Evolutionary conservation across 2,113 vertebrate species (phyloP), one percentile per base, ranked within the genome.

Genomic region (Oryzias curvinotus): DNA sequence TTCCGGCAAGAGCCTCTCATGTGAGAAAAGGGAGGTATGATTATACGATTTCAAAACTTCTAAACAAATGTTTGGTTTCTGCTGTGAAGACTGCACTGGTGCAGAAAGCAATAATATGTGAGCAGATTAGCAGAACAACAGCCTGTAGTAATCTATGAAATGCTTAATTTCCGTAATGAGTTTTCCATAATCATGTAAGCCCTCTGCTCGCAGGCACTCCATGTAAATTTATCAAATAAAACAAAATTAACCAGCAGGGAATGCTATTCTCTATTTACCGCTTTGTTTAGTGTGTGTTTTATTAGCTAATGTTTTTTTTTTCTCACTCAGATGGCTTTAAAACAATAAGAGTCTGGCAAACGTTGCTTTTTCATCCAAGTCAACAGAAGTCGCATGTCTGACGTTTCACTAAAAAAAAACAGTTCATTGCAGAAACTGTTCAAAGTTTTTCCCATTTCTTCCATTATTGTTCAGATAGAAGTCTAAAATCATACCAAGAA

Each of bases 91-190:
- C 78, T 73, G 85, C 80, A 71, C 58, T 30, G 62, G 66, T 80
- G 83, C 84, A 77, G 69, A 87, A 87, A 83, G 81, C 66, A 84
- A 75, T 83, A 83, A 82, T 75, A 85, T 80, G 76, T 46, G 44
- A 68, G 25, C 65, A 62, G 81, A 87, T 86, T 82, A 83, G 80
- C 81, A 83, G 76, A 85, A 87, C 83, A 88, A 88, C 87, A 89
- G 83, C 85, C 85, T 81, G 75, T 71, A 73, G 89, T 84, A 82
- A 90, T 90, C 85, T 83, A 91, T 90, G 87, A 90, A 84, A 87
- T 67, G 62, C 83, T 83, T 85, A 83, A 88, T 86, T 87, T 88
- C 70, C 44, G 69, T 89, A 86, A 91, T 90, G 82, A 89, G 65
- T 85, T 90, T 88, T 82, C 67, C 61, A 68, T 77, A 88, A 88